phyloP scores from a whole-genome alignment of 2,797 vertebrate species.

The Rhinoraja longicauda region DNA sequence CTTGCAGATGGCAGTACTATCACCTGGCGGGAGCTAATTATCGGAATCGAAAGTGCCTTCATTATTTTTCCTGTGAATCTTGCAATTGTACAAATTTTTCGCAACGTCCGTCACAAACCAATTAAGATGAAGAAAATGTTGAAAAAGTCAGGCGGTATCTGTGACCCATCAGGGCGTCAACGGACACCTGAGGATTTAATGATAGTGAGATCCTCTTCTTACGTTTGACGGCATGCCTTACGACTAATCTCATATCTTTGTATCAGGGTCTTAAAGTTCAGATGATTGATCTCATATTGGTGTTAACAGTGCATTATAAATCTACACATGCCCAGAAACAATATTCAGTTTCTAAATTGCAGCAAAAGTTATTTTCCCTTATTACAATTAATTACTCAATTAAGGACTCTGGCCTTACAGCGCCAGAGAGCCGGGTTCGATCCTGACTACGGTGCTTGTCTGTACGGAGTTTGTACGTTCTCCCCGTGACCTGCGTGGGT shows the following conservation, averaged over 20 bases:
- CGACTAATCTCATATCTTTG: too few species aligned
- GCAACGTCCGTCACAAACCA: background rate
- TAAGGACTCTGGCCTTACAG: too few species aligned
- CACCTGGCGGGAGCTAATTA: background rate
- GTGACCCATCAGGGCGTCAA: background rate
- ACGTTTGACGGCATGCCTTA: background rate
- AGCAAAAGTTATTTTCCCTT: background rate
- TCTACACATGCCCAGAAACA: background rate
- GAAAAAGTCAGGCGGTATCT: background rate
- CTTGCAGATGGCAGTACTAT: background rate
- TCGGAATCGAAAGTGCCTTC: slow-evolving; percentile 10
- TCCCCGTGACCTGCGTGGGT: too few species aligned
- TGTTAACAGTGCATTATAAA: background rate
- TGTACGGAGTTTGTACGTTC: too few species aligned
- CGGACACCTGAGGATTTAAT: background rate
- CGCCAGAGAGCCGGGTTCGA: too few species aligned
- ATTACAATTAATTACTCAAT: background rate
- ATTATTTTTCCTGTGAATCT: slow-evolving; percentile 34
- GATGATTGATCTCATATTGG: too few species aligned
- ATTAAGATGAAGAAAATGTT: background rate
- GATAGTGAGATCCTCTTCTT: background rate
- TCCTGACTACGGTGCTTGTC: too few species aligned
- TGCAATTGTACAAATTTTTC: background rate
- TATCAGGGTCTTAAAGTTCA: too few species aligned
- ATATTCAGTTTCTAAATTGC: background rate